Evolutionary conservation across 2,888 invertebrate species (phyloP).

Genomic region (Heliconius sara): DNA sequence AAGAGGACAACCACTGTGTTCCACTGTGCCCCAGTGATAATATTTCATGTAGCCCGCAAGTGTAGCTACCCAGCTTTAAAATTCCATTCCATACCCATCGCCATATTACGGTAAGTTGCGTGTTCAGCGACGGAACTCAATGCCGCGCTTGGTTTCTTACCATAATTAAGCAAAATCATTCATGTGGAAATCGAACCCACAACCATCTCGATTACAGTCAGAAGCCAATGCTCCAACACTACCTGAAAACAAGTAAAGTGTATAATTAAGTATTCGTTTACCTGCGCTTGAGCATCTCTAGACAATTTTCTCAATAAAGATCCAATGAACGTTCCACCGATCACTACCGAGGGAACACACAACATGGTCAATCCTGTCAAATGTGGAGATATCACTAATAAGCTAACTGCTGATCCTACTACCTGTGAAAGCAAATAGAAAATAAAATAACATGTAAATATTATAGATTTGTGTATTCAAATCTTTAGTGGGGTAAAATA

Average conservation of each 20-base stretch:
- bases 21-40: too few species aligned
- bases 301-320: slow-evolving; percentile 90
- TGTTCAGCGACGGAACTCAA: background rate
- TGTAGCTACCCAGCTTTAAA: too few species aligned
- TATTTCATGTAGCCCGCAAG: too few species aligned
- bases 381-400: slow-evolving; percentile 94
- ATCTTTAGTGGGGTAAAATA: background rate
- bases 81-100: too few species aligned
- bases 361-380: slow-evolving; percentile 93
- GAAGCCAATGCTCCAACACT: background rate
- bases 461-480: background rate
- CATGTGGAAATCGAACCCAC: background rate
- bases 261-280: slow-evolving; percentile 55
- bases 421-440: slow-evolving; percentile 57
- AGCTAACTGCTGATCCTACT: slow-evolving; percentile 89
- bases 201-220: background rate
- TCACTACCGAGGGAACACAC: slow-evolving; percentile 93
- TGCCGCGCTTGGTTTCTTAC: background rate
- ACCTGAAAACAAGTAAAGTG: too few species aligned
- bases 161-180: background rate
- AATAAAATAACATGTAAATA: background rate
- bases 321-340: slow-evolving; percentile 93
- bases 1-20: too few species aligned
- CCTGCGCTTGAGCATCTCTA: slow-evolving; percentile 92
- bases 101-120: background rate